Evolutionary conservation across 2,113 vertebrate genomes (phyloP).

Genomic region (Xiphophorus maculatus): DNA sequence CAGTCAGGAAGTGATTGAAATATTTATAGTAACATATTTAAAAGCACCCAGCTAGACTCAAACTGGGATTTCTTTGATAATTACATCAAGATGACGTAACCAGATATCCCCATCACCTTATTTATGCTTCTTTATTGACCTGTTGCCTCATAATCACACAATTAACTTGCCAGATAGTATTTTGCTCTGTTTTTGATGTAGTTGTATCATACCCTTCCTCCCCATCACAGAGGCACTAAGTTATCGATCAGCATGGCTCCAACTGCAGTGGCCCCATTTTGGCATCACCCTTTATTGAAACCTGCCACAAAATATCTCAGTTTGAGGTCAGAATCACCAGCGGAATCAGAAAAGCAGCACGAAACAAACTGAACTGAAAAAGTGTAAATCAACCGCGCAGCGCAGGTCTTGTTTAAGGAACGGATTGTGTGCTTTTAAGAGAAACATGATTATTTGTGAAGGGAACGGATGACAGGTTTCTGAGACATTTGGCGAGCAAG

Average conservation of each 20-base stretch:
- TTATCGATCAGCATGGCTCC: constrained; percentile 48
- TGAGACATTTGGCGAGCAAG: neutral
- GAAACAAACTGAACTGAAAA: neutral
- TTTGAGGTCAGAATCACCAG: constrained; percentile 24
- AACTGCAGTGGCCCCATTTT: constrained; percentile 24
- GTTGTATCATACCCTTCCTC: constrained; percentile 21
- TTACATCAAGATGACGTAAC: neutral
- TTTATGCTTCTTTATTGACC: constrained; percentile 1
- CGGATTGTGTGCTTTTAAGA: constrained; percentile 26
- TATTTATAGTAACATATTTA: neutral
- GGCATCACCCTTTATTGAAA: constrained; percentile 28
- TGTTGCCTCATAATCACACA: constrained; percentile 39
- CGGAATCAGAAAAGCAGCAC: constrained; percentile 18
- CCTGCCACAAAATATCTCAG: constrained; percentile 26
- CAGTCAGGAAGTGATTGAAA: neutral
- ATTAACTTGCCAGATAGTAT: constrained; percentile 23
- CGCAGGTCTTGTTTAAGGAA: neutral
- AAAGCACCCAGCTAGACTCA: neutral
- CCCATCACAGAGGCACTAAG: constrained; percentile 9
- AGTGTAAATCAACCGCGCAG: neutral
- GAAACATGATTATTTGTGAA: neutral
- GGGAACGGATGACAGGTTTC: neutral
- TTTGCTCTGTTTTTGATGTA: constrained; percentile 40
- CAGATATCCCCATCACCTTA: neutral
- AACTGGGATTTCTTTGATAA: neutral